Percentiles rank a stretch among this genome's conserved stretches.
These are phyloP conservation scores for Drosophila cardini DNA, from an alignment of 1,140 invertebrate genomes.

Conservation along the genomic window DNA sequence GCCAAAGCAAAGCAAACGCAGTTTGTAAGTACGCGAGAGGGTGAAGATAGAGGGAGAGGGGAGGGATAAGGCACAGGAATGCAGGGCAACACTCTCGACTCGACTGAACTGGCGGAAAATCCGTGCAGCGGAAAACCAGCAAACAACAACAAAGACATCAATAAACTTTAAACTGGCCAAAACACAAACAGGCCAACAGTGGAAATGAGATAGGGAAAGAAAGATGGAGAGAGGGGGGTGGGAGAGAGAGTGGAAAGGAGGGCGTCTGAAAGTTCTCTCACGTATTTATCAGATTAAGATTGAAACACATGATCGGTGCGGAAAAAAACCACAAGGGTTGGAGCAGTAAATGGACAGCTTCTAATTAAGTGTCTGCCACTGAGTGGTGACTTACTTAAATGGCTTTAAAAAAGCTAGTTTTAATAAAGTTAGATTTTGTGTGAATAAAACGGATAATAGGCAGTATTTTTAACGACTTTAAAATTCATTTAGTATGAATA, in stretches of 20 bases:
- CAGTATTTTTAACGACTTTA: too few species aligned
- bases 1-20: slow-evolving; percentile 46
- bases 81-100: slow-evolving; percentile 32
- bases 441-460: too few species aligned
- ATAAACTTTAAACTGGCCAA: slow-evolving; percentile 58
- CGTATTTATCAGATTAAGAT: slow-evolving; percentile 81
- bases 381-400: too few species aligned
- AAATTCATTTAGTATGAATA: too few species aligned
- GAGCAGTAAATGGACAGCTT: slow-evolving; percentile 38
- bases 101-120: slow-evolving; percentile 57
- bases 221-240: neutral
- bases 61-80: slow-evolving; percentile 46
- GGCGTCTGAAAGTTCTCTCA: slow-evolving; percentile 26
- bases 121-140: slow-evolving; percentile 62
- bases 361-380: slow-evolving; percentile 59
- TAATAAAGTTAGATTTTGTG: too few species aligned
- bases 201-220: neutral
- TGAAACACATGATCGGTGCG: slow-evolving; percentile 69
- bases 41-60: neutral
- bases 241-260: neutral
- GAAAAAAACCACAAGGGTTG: slow-evolving; percentile 1
- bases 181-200: slow-evolving; percentile 48
- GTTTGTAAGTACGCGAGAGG: slow-evolving; percentile 50
- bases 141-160: slow-evolving; percentile 62
- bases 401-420: too few species aligned